Percentiles rank a stretch among this genome's conserved stretches.
phyloP scores from a whole-genome alignment of 2,113 vertebrate species.

The Bubo bubo region DNA sequence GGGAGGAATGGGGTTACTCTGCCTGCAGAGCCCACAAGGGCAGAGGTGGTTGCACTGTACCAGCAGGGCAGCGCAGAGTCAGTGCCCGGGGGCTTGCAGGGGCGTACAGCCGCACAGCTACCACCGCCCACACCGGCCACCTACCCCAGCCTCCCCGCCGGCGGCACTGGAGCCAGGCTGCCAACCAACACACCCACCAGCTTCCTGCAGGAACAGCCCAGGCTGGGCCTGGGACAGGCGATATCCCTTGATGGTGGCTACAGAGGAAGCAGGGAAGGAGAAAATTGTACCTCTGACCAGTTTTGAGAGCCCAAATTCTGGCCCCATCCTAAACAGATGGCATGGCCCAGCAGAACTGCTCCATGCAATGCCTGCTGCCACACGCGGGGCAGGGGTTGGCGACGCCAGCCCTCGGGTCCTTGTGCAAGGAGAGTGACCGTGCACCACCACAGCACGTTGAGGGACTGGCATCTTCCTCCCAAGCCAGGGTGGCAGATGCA shows the following conservation, averaged over 20 bases:
- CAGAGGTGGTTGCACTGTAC: not conserved
- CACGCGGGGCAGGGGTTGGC: not conserved
- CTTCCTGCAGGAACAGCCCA: not conserved
- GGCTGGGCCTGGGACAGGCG: not conserved
- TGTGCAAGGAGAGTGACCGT: rapidly evolving
- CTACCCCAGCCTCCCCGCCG: no score
- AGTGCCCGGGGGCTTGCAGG: not conserved
- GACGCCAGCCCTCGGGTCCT: not conserved
- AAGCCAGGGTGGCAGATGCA: not conserved
- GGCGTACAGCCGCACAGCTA: not conserved
- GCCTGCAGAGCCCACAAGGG: not conserved
- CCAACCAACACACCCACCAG: not conserved
- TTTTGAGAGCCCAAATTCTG: not conserved
- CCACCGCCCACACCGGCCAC: rapidly evolving
- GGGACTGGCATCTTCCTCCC: not conserved
- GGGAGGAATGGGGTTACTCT: not conserved
- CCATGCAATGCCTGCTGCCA: rapidly evolving
- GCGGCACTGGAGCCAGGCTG: not conserved
- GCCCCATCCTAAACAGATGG: not conserved
- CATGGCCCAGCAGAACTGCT: not conserved
- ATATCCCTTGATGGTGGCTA: rapidly evolving
- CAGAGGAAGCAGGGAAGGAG: rapidly evolving
- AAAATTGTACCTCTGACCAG: not conserved
- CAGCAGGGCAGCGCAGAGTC: not conserved
- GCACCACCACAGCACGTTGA: not conserved